phyloP scores from a whole-genome alignment of 2,888 invertebrate genomes.

The Eupithecia abbreviata region DNA sequence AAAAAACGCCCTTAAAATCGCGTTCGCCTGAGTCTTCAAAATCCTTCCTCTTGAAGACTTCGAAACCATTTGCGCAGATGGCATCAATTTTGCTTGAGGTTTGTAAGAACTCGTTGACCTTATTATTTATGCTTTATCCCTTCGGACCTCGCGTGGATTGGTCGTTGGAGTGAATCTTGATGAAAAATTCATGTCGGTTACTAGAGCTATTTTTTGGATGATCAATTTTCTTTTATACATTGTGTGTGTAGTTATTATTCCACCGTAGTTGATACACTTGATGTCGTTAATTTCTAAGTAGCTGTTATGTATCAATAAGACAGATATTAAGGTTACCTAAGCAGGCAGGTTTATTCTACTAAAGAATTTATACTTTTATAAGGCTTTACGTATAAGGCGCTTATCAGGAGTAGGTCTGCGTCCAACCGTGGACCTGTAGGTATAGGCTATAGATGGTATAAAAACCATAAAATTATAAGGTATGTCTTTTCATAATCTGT shows the following conservation, averaged over 20 bases:
- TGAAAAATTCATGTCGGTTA: conserved; percentile 26
- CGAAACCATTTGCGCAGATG: conserved; percentile 53
- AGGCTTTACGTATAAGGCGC: not conserved
- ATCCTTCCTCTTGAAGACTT: conserved; percentile 35
- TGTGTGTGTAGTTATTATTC: not conserved
- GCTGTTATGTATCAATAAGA: not conserved
- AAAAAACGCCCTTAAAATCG: not conserved
- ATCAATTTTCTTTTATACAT: conserved; percentile 13
- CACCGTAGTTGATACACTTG: not conserved
- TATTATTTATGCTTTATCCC: conserved; percentile 46
- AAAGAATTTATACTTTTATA: not conserved
- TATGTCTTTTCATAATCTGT: not conserved
- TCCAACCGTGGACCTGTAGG: not conserved
- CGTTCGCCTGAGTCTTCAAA: conserved; percentile 16
- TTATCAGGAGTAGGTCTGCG: not conserved
- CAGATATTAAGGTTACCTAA: not conserved
- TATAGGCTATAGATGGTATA: not conserved
- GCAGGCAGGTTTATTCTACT: not conserved
- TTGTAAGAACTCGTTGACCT: conserved; percentile 46
- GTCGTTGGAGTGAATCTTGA: conserved; percentile 22
- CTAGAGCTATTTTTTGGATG: not conserved
- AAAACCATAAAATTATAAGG: not conserved
- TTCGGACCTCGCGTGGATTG: conserved; percentile 33
- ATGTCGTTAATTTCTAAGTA: not conserved
- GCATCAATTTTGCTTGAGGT: conserved; percentile 54